Conservation (phyloP, 2,888 invertebrate species). For the Lagria hirta region DNA sequence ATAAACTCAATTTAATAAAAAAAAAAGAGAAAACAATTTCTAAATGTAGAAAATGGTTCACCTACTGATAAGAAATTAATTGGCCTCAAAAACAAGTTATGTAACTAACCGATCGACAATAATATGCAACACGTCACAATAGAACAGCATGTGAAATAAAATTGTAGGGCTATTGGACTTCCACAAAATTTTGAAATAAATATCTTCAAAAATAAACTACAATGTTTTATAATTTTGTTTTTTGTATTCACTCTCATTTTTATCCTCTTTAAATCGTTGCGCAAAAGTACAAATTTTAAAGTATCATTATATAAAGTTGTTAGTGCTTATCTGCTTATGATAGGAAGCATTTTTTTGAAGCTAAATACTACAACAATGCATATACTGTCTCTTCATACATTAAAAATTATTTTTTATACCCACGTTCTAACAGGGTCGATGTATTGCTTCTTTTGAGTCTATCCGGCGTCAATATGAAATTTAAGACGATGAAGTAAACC, state of each 20-base stretch:
- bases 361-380: too few species aligned
- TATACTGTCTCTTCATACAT: too few species aligned
- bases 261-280: too few species aligned
- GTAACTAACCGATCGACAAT: conserved; percentile 25
- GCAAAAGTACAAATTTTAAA: too few species aligned
- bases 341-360: too few species aligned
- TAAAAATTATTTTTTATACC: too few species aligned
- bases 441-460: too few species aligned
- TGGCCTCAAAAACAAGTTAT: conserved; percentile 14
- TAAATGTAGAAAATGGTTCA: conserved; percentile 51
- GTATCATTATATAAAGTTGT: too few species aligned
- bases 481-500: too few species aligned
- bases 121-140: conserved; percentile 44
- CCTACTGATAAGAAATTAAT: conserved; percentile 44
- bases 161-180: conserved; percentile 57
- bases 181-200: conserved; percentile 57
- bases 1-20: conserved; percentile 43
- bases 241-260: conserved; percentile 4
- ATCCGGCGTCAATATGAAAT: too few species aligned
- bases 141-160: conserved; percentile 52
- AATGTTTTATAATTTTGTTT: conserved; percentile 17
- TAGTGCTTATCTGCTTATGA: too few species aligned
- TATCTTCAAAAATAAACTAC: conserved; percentile 47
- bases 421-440: too few species aligned
- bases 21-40: conserved; percentile 34